Conservation (phyloP, 2,888 invertebrate genomes). For the Drosophila anceps region DNA sequence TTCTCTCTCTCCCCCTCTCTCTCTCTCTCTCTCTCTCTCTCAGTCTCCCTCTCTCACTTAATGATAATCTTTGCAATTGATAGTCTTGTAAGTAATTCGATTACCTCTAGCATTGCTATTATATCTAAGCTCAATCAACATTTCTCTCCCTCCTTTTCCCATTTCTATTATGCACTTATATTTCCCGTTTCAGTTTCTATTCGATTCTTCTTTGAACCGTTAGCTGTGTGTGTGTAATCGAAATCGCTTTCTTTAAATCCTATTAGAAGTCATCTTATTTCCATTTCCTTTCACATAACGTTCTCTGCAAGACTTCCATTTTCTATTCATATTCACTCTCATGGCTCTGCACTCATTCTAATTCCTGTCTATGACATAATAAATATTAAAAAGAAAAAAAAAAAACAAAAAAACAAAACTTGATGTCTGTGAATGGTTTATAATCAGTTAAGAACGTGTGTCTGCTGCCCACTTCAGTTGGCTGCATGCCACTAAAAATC, state of each 20-base stretch:
- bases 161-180: neutral
- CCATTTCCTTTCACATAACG: slow-evolving; percentile 1
- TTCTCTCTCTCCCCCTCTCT: too few relatives aligned
- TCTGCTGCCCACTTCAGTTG: slow-evolving; percentile 36
- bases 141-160: neutral
- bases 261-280: slow-evolving; percentile 7
- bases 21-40: too few relatives aligned
- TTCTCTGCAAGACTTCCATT: slow-evolving; percentile 20
- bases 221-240: slow-evolving; percentile 2
- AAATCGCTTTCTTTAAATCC: slow-evolving; percentile 8
- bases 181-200: slow-evolving; percentile 1
- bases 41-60: too few relatives aligned
- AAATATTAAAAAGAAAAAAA: neutral
- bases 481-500: slow-evolving; percentile 32
- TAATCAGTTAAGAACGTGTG: slow-evolving; percentile 34
- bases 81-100: neutral
- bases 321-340: slow-evolving; percentile 14
- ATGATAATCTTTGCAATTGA: neutral
- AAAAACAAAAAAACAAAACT: slow-evolving; percentile 5
- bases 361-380: slow-evolving; percentile 24
- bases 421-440: slow-evolving; percentile 11
- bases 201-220: neutral
- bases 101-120: neutral
- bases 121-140: neutral
- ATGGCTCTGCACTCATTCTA: slow-evolving; percentile 20